Conservation (phyloP, 2,113 vertebrate species). For the Pristiophorus japonicus region DNA sequence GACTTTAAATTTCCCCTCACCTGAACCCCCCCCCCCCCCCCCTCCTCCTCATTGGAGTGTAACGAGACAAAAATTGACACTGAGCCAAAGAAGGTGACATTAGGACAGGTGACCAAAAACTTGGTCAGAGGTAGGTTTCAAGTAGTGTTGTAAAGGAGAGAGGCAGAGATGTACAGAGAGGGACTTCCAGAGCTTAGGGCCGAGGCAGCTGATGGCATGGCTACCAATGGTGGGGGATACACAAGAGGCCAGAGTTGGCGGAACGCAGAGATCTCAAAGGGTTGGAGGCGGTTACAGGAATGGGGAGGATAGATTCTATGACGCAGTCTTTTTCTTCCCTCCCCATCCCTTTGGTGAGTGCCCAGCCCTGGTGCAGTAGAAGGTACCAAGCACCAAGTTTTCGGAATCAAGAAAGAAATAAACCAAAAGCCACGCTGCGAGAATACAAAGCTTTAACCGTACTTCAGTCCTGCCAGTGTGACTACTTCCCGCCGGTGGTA, state of each 20-base stretch:
- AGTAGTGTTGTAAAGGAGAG: neutral
- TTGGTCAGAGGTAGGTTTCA: neutral
- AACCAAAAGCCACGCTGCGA: neutral
- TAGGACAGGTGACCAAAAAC: neutral
- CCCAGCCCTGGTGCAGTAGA: neutral
- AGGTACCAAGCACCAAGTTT: neutral
- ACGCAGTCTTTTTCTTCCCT: neutral
- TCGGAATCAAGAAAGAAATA: neutral
- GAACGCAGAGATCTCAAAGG: neutral
- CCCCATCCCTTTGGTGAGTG: neutral
- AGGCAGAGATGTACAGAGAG: neutral
- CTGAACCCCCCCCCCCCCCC: no score
- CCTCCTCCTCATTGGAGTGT: neutral
- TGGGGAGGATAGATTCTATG: neutral
- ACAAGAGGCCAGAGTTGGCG: neutral
- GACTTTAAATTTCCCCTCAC: no score
- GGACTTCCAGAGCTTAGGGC: neutral
- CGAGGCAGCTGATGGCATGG: neutral
- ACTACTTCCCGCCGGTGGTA: neutral
- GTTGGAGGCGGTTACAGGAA: neutral
- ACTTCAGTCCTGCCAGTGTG: neutral
- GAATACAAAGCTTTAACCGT: neutral
- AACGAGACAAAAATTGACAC: neutral
- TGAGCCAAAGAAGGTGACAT: neutral
- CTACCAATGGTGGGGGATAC: neutral